Conservation (phyloP, 2,797 vertebrate genomes). For the Remorina albescens region DNA sequence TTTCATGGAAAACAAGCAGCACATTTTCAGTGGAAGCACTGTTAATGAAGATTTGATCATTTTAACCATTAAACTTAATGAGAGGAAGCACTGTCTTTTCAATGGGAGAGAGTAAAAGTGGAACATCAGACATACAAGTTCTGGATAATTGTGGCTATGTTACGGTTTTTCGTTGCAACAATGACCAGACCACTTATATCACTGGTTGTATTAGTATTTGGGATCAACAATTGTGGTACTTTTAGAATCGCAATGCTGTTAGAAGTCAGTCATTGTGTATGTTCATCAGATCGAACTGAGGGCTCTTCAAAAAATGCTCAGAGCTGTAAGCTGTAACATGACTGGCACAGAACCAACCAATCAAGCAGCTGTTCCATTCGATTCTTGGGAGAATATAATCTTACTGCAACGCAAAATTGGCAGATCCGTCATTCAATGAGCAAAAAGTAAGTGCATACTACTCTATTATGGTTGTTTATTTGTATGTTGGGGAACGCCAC, state of each 20-base stretch:
- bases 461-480: conserved; percentile 85
- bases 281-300: conserved; percentile 69
- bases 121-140: conserved; percentile 28
- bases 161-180: conserved; percentile 48
- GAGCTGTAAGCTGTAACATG: conserved; percentile 64
- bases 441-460: conserved; percentile 77
- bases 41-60: conserved; percentile 59
- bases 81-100: conserved; percentile 48
- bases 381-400: conserved; percentile 78
- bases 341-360: conserved; percentile 35
- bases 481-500: conserved; percentile 86
- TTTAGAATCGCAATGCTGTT: conserved; percentile 74
- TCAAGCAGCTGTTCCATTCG: conserved; percentile 62
- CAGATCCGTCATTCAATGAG: conserved; percentile 79
- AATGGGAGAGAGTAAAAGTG: conserved; percentile 24
- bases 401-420: conserved; percentile 71
- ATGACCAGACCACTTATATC: conserved; percentile 16
- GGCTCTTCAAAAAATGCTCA: conserved; percentile 39
- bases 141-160: conserved; percentile 42
- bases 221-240: conserved; percentile 82
- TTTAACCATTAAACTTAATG: conserved; percentile 41
- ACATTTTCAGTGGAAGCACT: conserved; percentile 62
- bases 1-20: conserved; percentile 52
- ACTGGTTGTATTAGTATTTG: conserved; percentile 50
- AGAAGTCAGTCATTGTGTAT: conserved; percentile 77